Base-by-base conservation (phyloP, 2,888 invertebrate genomes). In the Lasioglossum pauxillum region DNA sequence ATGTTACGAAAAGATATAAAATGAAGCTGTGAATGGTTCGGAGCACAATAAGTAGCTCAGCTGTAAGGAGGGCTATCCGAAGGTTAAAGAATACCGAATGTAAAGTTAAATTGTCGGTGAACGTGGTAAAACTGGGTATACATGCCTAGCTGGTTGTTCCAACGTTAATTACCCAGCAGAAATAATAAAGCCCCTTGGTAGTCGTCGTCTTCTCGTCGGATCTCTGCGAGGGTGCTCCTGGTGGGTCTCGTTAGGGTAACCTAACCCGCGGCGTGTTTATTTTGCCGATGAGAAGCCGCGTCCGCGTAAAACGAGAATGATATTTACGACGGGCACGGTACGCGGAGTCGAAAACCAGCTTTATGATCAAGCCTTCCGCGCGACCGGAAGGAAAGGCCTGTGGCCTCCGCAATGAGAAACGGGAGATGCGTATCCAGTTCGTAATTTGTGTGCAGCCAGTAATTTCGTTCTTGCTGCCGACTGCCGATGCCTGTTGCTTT, bases 271-370 rank as follows among this genome's bases (percentile, higher is more conserved):
- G 90, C 82, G 71, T 90, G 87, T 91, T 91, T 91, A 85, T 91
- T 91, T 85, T 91, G 84, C 77, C 90, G 87, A 91, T 91, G 91
- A 91, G 89, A 91, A 91, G 89, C 89, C 87, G 84, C 89, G 89
- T 90, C 89, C 80, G 82, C 85, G 90, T 91, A 90, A 91, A 91
- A 91, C 79, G 90, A 91, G 91, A 91, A 87, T 83, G 90, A 91
- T 91, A 91, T 91, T 91, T 91, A 91, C 86, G 80, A 38, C 57
- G 73, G 67, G 82, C 73, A 74, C 69, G 78, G 83, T 78, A 80
- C 79, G 90, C 84, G 80, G 88, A 78, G 14, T 69, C 89, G 57
- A 73, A 86, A 86, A 87, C 90, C 88, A 90, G 90, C 89, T 90
- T 88, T 90, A 90, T 90, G 90, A 90, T 90, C 89, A 90, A 90